Evolutionary conservation across 1,140 invertebrate genomes (phyloP), one percentile per base, ranked within the genome.

Genomic region (Akabosia matsudoensis): DNA sequence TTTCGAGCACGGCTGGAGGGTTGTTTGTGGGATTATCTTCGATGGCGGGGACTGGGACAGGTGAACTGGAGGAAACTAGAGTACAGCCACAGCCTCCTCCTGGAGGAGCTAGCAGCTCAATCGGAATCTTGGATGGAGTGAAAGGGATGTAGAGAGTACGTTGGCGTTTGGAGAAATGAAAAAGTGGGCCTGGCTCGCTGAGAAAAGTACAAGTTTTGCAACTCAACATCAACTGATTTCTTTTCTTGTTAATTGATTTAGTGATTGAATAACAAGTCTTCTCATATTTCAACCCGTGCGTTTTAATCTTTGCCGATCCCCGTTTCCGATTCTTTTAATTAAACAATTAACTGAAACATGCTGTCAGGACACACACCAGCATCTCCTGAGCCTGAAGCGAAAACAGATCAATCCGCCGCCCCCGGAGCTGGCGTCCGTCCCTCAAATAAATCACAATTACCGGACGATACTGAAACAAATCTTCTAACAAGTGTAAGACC

Each of bases 201-300:
- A 87, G 80, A 84, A 86, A 33, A 86, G 91, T 33, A 92, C 92
- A 70, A 91, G 89, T 82, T 94, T 92, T 85, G 88, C 91, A 31
- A 30, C 18, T 70, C 10, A 26, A 70, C 4, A 4, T 14, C 10
- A 30, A 70, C 33, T 30, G 24, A 31, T 30, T 10, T 16, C 10
- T 7, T n/a, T n/a, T n/a, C n/a, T 61, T 61, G n/a, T 61, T 13
- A 61, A 14, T 61, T 22, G 54, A 61, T n/a, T 61, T 7, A 13
- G 54, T 7, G 26, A 22, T 10, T 73, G 31, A 78, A n/a, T n/a
- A n/a, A n/a, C n/a, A n/a, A n/a, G n/a, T n/a, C n/a, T n/a, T n/a
- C n/a, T n/a, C n/a, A n/a, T n/a, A n/a, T n/a, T n/a, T n/a, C n/a
- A n/a, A n/a, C n/a, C n/a, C n/a, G n/a, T n/a, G n/a, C n/a, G n/a